Conservation (phyloP, 1,140 invertebrate species). For the Drosophila carrolli region DNA sequence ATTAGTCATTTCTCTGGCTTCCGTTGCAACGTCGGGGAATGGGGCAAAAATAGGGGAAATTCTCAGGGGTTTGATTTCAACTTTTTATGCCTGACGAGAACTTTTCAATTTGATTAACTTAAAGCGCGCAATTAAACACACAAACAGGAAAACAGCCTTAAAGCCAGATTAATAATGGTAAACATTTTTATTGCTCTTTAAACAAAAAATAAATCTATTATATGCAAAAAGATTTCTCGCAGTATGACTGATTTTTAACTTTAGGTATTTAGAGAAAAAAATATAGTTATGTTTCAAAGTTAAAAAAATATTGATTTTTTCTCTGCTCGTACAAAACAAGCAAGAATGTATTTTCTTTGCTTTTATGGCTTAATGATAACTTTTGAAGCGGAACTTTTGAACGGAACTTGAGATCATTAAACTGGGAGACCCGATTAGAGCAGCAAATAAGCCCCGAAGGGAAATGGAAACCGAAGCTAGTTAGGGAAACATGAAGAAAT, state of each 20-base stretch:
- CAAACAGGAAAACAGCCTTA: background rate
- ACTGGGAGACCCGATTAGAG: constrained; percentile 37
- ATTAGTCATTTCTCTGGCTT: constrained; percentile 80
- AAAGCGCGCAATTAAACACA: constrained; percentile 10
- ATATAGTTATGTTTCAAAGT: too few relatives aligned
- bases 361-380: constrained; percentile 28
- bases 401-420: constrained; percentile 52
- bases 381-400: constrained; percentile 46
- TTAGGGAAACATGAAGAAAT: constrained; percentile 36
- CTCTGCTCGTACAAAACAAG: background rate
- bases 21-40: constrained; percentile 51
- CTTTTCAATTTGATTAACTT: constrained; percentile 53
- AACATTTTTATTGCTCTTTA: background rate
- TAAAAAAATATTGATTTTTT: background rate
- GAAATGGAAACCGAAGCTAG: constrained; percentile 15
- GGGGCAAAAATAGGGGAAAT: constrained; percentile 5
- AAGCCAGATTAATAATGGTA: background rate
- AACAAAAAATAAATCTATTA: background rate
- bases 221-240: too few relatives aligned
- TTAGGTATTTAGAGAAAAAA: too few relatives aligned
- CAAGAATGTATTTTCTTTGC: constrained; percentile 13
- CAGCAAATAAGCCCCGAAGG: constrained; percentile 13
- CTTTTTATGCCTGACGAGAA: constrained; percentile 15
- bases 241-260: too few relatives aligned
- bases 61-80: constrained; percentile 52